A percentile compares a stretch with the other conserved stretches of the same genome.
phyloP scores from a whole-genome alignment of 2,113 vertebrate genomes.

The Acrocephalus kingi region DNA sequence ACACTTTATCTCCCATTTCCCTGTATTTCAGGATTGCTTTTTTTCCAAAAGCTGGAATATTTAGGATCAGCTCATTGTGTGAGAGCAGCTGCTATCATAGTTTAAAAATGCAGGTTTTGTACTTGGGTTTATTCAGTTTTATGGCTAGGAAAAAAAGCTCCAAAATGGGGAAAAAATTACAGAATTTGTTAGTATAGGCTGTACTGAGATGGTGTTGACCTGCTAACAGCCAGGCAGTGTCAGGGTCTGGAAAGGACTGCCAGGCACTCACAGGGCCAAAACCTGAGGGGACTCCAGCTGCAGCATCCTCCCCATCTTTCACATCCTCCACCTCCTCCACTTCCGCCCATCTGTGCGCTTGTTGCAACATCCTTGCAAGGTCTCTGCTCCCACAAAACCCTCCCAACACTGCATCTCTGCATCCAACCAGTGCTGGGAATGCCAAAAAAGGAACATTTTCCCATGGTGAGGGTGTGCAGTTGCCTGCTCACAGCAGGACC shows the following conservation, averaged over 20 bases:
- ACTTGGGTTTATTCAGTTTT: neutral
- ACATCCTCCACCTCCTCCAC: neutral
- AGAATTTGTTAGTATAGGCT: neutral
- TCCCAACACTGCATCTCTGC: neutral
- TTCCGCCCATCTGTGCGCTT: neutral
- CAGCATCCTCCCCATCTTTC: neutral
- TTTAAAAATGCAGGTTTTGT: neutral
- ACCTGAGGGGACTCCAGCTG: neutral
- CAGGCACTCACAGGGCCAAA: neutral
- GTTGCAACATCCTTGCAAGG: fast-evolving
- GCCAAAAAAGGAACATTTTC: neutral
- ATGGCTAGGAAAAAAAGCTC: neutral
- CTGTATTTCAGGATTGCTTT: neutral
- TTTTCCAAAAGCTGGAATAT: neutral
- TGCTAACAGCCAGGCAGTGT: neutral
- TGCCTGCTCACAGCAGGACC: neutral
- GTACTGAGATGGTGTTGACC: neutral
- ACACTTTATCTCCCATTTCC: neutral
- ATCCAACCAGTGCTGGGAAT: neutral
- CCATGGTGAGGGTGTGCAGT: neutral
- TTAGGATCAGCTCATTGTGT: neutral
- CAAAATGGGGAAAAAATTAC: fast-evolving
- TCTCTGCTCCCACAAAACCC: neutral
- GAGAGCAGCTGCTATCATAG: neutral
- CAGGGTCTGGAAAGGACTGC: neutral